A percentile compares a stretch with the other conserved stretches of the same genome.
phyloP scores from a whole-genome alignment of 1,140 invertebrate species.

The Pristionchus pacificus region DNA sequence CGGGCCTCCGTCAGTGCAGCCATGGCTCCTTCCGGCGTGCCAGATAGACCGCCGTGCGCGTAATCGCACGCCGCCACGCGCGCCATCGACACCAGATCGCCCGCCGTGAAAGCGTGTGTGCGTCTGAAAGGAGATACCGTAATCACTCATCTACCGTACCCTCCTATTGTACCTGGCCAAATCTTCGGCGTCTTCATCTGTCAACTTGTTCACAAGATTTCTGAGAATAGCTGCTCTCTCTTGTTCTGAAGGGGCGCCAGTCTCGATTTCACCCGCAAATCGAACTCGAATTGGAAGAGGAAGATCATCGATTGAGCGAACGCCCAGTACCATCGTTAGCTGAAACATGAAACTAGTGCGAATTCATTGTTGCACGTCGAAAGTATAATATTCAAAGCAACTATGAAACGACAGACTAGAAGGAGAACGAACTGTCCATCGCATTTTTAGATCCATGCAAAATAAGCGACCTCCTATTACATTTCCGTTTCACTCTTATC shows the following conservation, averaged over 20 bases:
- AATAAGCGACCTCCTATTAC: constrained; percentile 10
- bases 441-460: not conserved
- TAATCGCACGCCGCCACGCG: not conserved
- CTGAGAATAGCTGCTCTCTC: constrained; percentile 39
- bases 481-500: too few species aligned
- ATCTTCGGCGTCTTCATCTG: not conserved
- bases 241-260: constrained; percentile 33
- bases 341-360: not conserved
- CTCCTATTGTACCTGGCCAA: not conserved
- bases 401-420: constrained; percentile 20
- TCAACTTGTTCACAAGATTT: constrained; percentile 1
- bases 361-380: not conserved
- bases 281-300: constrained; percentile 33
- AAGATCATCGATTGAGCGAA: constrained; percentile 28
- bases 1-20: too few species aligned
- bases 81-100: constrained; percentile 32
- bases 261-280: constrained; percentile 38
- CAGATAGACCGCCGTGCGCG: too few species aligned
- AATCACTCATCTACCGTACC: not conserved
- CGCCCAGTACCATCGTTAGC: constrained; percentile 25
- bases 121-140: constrained; percentile 28
- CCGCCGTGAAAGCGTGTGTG: constrained; percentile 46
- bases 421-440: constrained; percentile 20
- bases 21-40: too few species aligned
- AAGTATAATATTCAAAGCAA: constrained; percentile 1